A percentile compares a stretch with the other conserved stretches of the same genome.
These are phyloP conservation scores for Brachyptera risi DNA, from an alignment of 2,888 invertebrate species.

Conservation along the genomic window DNA sequence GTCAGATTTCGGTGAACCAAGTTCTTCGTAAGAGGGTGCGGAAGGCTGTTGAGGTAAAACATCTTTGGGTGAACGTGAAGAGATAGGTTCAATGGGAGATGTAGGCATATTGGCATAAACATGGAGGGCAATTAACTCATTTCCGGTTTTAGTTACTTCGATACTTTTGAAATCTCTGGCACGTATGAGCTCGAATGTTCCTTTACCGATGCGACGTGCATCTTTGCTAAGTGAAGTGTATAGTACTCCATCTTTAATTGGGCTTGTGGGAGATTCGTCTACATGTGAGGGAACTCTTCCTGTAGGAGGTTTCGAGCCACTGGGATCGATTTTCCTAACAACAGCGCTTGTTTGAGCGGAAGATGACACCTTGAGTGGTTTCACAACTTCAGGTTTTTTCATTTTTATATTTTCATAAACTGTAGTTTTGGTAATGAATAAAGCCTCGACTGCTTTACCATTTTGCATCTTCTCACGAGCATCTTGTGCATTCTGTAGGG, in stretches of 20 bases:
- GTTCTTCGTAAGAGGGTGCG: slow-evolving; percentile 8
- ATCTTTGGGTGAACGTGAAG: slow-evolving; percentile 19
- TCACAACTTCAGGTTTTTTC: slow-evolving; percentile 40
- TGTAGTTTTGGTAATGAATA: slow-evolving; percentile 44
- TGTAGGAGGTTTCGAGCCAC: background rate
- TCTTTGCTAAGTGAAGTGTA: slow-evolving; percentile 37
- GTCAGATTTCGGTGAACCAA: slow-evolving; percentile 2
- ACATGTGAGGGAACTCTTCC: slow-evolving; percentile 10
- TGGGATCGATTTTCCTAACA: slow-evolving; percentile 43
- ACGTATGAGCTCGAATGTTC: slow-evolving; percentile 51
- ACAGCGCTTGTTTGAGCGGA: slow-evolving; percentile 55
- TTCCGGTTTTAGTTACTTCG: slow-evolving; percentile 39
- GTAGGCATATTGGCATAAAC: slow-evolving; percentile 38
- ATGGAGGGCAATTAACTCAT: slow-evolving; percentile 29
- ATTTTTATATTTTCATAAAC: slow-evolving; percentile 48
- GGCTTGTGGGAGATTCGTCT: slow-evolving; percentile 21
- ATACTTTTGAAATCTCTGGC: slow-evolving; percentile 55
- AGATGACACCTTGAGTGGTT: slow-evolving; percentile 53
- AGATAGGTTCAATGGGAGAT: background rate
- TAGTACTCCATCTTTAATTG: slow-evolving; percentile 37
- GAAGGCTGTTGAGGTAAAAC: slow-evolving; percentile 26
- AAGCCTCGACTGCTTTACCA: slow-evolving; percentile 39
- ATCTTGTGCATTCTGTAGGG: background rate
- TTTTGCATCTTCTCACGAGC: background rate
- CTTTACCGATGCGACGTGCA: slow-evolving; percentile 38